phyloP scores from a whole-genome alignment of 2,888 invertebrate species.

The Pristionchus maxplancki region DNA sequence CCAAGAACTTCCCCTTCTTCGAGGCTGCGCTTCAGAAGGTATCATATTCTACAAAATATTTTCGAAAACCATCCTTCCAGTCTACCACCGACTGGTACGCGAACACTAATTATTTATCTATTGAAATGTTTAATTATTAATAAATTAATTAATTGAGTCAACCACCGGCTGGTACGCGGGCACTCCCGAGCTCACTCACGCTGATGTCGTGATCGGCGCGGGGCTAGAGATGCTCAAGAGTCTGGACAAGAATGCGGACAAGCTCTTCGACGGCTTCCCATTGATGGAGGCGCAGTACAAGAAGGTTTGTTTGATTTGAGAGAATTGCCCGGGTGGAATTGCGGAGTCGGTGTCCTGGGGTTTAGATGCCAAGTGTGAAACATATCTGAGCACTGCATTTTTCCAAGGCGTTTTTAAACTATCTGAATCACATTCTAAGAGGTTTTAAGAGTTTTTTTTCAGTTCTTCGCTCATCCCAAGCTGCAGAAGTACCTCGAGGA shows the following conservation, averaged over 20 bases:
- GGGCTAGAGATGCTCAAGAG: not conserved
- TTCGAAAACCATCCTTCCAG: not conserved
- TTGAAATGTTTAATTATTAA: not conserved
- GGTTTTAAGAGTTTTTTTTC: too few species aligned
- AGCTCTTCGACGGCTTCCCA: slow-evolving; percentile 21
- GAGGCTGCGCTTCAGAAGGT: not conserved
- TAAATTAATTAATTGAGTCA: not conserved
- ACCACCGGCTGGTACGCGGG: slow-evolving; percentile 16
- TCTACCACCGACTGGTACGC: not conserved
- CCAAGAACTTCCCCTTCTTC: not conserved
- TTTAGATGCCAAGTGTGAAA: too few species aligned
- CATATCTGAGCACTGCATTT: too few species aligned
- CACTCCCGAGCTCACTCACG: not conserved
- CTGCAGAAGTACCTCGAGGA: slow-evolving; percentile 33
- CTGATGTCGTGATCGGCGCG: not conserved
- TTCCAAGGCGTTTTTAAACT: not conserved
- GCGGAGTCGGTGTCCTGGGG: not conserved
- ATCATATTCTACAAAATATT: not conserved
- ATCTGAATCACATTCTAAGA: not conserved
- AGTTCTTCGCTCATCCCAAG: slow-evolving; percentile 30
- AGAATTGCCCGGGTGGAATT: not conserved
- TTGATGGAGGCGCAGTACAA: slow-evolving; percentile 21
- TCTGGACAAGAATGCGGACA: not conserved
- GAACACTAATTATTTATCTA: not conserved
- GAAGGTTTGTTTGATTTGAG: not conserved